Evolutionary conservation across 2,113 vertebrate genomes (phyloP).

Genomic region (Upupa epops): DNA sequence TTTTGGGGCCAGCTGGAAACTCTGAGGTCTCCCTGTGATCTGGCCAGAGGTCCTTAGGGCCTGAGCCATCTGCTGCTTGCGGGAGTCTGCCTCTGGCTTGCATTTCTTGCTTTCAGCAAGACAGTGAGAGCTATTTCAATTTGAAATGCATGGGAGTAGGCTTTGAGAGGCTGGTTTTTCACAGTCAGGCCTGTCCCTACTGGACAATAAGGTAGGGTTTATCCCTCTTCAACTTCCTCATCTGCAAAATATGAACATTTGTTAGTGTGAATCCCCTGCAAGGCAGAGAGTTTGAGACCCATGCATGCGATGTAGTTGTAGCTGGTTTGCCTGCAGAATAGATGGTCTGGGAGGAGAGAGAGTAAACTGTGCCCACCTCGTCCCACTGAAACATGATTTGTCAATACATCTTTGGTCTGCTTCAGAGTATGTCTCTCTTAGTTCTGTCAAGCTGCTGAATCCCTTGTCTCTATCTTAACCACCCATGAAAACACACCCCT

Average conservation of each 20-base stretch:
- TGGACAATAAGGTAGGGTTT: not conserved
- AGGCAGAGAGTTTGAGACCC: not conserved
- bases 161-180: not conserved
- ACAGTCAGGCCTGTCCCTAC: not conserved
- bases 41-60: not conserved
- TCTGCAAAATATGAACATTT: not conserved
- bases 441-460: not conserved
- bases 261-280: not conserved
- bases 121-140: not conserved
- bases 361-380: not conserved
- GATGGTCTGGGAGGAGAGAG: not conserved
- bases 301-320: not conserved
- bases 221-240: not conserved
- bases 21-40: not conserved
- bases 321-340: not conserved
- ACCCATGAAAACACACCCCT: accelerated
- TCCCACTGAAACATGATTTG: not conserved
- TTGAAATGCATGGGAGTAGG: not conserved
- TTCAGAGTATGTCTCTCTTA: not conserved
- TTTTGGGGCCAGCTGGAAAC: not conserved
- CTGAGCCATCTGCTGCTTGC: not conserved
- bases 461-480: not conserved
- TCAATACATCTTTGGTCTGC: not conserved
- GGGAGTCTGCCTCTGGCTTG: not conserved
- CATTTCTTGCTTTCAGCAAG: not conserved